Conservation (phyloP, 2,797 vertebrate genomes). For the Tamandua tetradactyla region DNA sequence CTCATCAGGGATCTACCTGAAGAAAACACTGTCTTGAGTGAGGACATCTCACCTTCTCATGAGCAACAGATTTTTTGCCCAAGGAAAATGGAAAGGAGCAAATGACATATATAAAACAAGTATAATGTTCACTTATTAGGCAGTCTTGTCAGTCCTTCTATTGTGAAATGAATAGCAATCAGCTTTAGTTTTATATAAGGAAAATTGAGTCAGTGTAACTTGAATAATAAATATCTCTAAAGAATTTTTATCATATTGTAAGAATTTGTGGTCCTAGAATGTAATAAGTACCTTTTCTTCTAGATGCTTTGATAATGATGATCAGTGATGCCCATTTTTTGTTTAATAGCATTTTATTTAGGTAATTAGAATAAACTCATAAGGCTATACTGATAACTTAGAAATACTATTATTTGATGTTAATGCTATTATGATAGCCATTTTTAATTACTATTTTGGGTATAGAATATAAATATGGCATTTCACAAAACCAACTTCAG, state of each 20-base stretch:
- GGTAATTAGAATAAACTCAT: constrained; percentile 52
- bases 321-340: constrained; percentile 65
- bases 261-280: constrained; percentile 54
- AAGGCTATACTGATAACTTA: constrained; percentile 54
- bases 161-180: constrained; percentile 66
- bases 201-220: constrained; percentile 72
- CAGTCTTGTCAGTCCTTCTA: constrained; percentile 65
- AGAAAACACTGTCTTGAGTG: neutral
- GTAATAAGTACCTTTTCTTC: constrained; percentile 39
- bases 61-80: neutral
- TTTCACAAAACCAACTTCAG: constrained; percentile 83
- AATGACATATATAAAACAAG: neutral
- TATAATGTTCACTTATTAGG: constrained; percentile 52
- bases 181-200: constrained; percentile 77
- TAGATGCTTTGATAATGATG: constrained; percentile 71
- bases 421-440: constrained; percentile 77
- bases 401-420: constrained; percentile 71
- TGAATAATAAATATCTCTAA: constrained; percentile 66
- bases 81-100: constrained; percentile 45
- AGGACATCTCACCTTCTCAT: constrained; percentile 56
- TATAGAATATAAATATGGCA: constrained; percentile 80
- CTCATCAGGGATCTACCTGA: neutral
- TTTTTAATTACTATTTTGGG: constrained; percentile 86
- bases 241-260: constrained; percentile 71
- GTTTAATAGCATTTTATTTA: constrained; percentile 62